These are phyloP conservation scores for Columbina picui DNA, from an alignment of 2,113 vertebrate genomes.

Conservation along the genomic window DNA sequence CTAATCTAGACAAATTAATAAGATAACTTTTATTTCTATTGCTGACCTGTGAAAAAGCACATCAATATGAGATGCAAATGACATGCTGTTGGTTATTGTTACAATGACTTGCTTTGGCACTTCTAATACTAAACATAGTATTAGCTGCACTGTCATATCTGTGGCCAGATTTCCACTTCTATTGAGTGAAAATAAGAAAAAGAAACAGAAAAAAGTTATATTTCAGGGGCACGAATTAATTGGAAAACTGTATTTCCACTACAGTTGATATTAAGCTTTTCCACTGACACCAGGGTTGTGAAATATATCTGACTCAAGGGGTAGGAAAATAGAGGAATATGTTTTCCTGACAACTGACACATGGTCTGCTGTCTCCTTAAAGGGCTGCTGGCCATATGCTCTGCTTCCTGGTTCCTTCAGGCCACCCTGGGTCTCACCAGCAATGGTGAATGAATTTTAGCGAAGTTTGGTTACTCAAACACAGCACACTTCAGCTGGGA, in stretches of 20 bases:
- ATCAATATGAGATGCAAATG: not conserved
- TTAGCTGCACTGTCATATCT: not conserved
- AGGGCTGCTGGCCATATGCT: slow-evolving; percentile 13
- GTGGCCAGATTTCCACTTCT: not conserved
- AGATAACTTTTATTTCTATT: not conserved
- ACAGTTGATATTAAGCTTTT: slow-evolving; percentile 27
- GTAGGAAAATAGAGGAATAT: slow-evolving; percentile 42
- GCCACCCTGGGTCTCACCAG: not conserved
- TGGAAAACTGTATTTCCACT: slow-evolving; percentile 35
- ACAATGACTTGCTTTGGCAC: not conserved
- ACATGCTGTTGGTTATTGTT: not conserved
- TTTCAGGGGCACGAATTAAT: slow-evolving; percentile 38
- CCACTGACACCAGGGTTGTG: slow-evolving; percentile 21
- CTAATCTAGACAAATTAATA: not conserved
- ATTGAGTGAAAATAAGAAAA: not conserved
- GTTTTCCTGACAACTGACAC: slow-evolving; percentile 64
- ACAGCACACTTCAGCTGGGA: not conserved
- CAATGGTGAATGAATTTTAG: not conserved
- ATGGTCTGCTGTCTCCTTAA: slow-evolving; percentile 44
- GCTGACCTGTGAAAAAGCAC: not conserved
- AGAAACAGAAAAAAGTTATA: not conserved
- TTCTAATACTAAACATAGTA: not conserved
- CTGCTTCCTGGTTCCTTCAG: not conserved
- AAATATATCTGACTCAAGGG: slow-evolving; percentile 65
- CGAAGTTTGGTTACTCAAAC: not conserved